Evolutionary conservation across 2,113 vertebrate species (phyloP), one percentile per base, ranked within the genome.

Genomic region (Nerophis ophidion): DNA sequence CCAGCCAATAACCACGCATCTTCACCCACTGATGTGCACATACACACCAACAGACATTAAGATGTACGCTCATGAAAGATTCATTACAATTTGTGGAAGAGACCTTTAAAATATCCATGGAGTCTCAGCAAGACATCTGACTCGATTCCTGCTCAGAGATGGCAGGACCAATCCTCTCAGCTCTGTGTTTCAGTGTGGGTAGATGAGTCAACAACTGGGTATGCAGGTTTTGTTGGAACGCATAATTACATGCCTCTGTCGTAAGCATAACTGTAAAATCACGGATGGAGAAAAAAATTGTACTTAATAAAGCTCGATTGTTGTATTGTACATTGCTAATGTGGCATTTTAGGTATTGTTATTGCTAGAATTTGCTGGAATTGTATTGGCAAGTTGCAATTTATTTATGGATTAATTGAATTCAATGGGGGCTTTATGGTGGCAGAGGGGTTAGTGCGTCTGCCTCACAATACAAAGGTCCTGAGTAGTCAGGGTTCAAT

Each of bases 41-140:
- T 17, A 61, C 55, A 55, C 44, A 51, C 68, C 48, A 19, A 33
- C 66, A 75, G 55, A 70, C 56, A 69, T 57, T 66, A 49, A 51
- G 15, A 67, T 74, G 73, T 81, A 66, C 59, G 51, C 48, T 76
- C 53, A 73, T 81, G 49, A 83, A 83, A 80, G 34, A 78, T 84
- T 74, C 40, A 82, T 57, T n/a, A 38, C 17, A 63, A 54, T 76
- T 76, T 65, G 57, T 60, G 66, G 60, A 65, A 72, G 68, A 80
- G 61, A 57, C 57, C 68, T 66, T 81, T 83, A 81, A 81, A 84
- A 82, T 80, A 86, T 82, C 80, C 65, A 84, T 77, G 56, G 62
- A 71, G 61, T 71, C 68, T 78, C 80, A 71, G 74, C 68, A 54
- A 66, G 65, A 75, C 59, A 71, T 77, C 50, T 6, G 8, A 71